phyloP scores from a whole-genome alignment of 1,140 invertebrate species.

The Battus philenor region DNA sequence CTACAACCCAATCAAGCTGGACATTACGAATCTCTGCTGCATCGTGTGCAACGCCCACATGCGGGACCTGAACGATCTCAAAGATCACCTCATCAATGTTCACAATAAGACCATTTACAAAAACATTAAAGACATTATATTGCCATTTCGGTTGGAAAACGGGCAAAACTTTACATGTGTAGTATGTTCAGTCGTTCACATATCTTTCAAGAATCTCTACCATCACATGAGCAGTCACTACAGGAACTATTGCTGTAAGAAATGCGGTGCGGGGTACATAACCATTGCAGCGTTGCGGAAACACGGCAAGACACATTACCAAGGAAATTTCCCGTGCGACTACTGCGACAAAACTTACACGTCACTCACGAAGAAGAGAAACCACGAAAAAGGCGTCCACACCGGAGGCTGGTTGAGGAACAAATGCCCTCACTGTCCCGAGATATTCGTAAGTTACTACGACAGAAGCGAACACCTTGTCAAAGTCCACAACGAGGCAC shows the following conservation, averaged over 20 bases:
- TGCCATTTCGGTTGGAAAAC: conserved; percentile 57
- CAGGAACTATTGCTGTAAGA: conserved; percentile 64
- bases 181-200: conserved; percentile 55
- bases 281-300: conserved; percentile 62
- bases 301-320: conserved; percentile 61
- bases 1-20: conserved; percentile 65
- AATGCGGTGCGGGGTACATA: conserved; percentile 61
- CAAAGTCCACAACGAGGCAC: conserved; percentile 58
- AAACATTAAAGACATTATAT: conserved; percentile 63
- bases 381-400: conserved; percentile 65
- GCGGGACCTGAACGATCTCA: conserved; percentile 52
- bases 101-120: conserved; percentile 58
- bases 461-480: conserved; percentile 63
- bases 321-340: conserved; percentile 60
- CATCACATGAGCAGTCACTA: conserved; percentile 70
- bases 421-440: conserved; percentile 69
- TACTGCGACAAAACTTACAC: conserved; percentile 58
- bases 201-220: conserved; percentile 65
- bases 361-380: conserved; percentile 58
- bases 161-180: conserved; percentile 59
- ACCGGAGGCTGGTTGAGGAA: conserved; percentile 60
- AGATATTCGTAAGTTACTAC: conserved; percentile 70
- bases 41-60: conserved; percentile 45
- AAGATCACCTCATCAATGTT: conserved; percentile 39
- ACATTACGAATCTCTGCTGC: conserved; percentile 56